These are phyloP conservation scores for Sinelater perroti DNA, from an alignment of 2,888 invertebrate species.

Conservation along the genomic window DNA sequence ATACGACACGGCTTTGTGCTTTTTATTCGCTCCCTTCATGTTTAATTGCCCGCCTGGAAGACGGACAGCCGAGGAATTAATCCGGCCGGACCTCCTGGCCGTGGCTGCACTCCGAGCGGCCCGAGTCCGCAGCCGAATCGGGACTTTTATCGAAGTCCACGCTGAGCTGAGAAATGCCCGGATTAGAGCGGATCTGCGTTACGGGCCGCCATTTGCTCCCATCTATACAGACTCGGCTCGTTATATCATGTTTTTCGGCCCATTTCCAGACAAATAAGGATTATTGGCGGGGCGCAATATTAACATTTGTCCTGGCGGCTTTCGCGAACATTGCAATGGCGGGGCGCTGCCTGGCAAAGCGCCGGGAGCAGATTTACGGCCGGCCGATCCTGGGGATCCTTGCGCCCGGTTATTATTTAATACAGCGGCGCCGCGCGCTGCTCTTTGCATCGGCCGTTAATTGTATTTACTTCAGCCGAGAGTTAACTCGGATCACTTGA, in stretches of 20 bases:
- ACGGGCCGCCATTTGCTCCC: conserved; percentile 45
- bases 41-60: conserved; percentile 20
- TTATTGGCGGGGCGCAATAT: conserved; percentile 20
- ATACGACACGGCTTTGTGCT: background rate
- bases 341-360: conserved; percentile 1
- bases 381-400: conserved; percentile 11
- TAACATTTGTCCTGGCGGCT: conserved; percentile 17
- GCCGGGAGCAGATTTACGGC: conserved; percentile 15
- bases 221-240: conserved; percentile 39
- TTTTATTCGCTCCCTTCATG: background rate
- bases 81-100: conserved; percentile 39
- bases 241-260: conserved; percentile 41
- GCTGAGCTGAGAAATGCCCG: conserved; percentile 48
- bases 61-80: conserved; percentile 37
- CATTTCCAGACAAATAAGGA: conserved; percentile 36
- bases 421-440: background rate
- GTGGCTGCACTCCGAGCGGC: conserved; percentile 31
- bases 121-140: conserved; percentile 40
- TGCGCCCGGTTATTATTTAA: conserved; percentile 7
- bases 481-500: conserved; percentile 29
- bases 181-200: conserved; percentile 47
- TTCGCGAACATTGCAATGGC: conserved; percentile 6
- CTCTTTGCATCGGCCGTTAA: conserved; percentile 21
- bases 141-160: conserved; percentile 47
- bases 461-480: conserved; percentile 28